A percentile compares a stretch with the other conserved stretches of the same genome.
Evolutionary conservation across 2,888 invertebrate species (phyloP).

Genomic region (Amphipyra berbera): DNA sequence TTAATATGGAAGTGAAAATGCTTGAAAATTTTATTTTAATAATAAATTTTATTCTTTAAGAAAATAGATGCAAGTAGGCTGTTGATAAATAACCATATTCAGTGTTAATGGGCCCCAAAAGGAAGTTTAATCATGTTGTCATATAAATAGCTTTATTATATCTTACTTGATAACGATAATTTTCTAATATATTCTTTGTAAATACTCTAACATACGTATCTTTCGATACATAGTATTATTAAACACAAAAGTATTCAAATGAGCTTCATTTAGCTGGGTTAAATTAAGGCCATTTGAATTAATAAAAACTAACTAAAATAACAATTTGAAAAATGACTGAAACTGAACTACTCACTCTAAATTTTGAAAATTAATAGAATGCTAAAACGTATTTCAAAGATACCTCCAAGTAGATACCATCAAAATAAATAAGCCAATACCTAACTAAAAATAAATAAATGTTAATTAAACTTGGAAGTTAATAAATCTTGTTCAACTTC

Average conservation of each 20-base stretch:
- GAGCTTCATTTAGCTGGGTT: slow-evolving; percentile 84
- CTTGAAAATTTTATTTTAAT: slow-evolving; percentile 70
- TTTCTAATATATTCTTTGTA: slow-evolving; percentile 76
- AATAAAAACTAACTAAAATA: slow-evolving; percentile 47
- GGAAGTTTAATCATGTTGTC: slow-evolving; percentile 69
- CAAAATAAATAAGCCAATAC: slow-evolving; percentile 17
- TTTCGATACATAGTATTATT: slow-evolving; percentile 56
- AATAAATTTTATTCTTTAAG: slow-evolving; percentile 74
- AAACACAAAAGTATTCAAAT: slow-evolving; percentile 71
- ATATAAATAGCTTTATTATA: slow-evolving; percentile 71
- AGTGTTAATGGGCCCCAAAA: slow-evolving; percentile 77
- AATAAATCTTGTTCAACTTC: slow-evolving; percentile 73
- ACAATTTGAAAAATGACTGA: slow-evolving; percentile 8
- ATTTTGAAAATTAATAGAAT: slow-evolving; percentile 11
- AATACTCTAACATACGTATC: slow-evolving; percentile 68
- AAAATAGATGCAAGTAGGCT: slow-evolving; percentile 79
- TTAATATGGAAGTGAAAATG: slow-evolving; percentile 74
- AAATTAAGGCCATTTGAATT: slow-evolving; percentile 81
- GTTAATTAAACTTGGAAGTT: slow-evolving; percentile 16
- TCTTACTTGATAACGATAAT: slow-evolving; percentile 75
- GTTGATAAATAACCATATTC: slow-evolving; percentile 65
- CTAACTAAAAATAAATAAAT: slow-evolving; percentile 8
- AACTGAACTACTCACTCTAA: slow-evolving; percentile 12
- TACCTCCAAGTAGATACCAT: slow-evolving; percentile 11
- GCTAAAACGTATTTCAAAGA: slow-evolving; percentile 4